These are phyloP conservation scores for Euzetes globulus DNA, from an alignment of 2,888 invertebrate species.

Conservation along the genomic window DNA sequence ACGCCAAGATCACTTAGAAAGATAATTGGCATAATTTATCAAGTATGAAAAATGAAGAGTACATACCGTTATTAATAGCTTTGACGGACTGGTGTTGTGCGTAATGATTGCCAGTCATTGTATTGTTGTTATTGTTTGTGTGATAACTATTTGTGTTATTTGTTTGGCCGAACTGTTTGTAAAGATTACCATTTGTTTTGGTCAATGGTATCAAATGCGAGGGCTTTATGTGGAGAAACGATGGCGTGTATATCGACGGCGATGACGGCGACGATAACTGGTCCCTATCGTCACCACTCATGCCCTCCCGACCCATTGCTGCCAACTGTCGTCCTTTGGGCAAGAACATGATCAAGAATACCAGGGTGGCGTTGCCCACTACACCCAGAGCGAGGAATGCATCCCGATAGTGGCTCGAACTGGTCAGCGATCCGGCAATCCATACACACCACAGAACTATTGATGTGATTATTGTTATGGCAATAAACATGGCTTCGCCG, in stretches of 20 bases:
- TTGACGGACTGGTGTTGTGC: constrained; percentile 13
- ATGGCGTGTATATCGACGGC: constrained; percentile 76
- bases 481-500: constrained; percentile 84
- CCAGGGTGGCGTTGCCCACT: constrained; percentile 70
- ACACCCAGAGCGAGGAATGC: constrained; percentile 81
- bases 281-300: constrained; percentile 55
- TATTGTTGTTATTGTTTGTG: constrained; percentile 18
- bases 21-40: neutral
- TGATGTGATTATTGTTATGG: constrained; percentile 73
- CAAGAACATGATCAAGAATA: constrained; percentile 88
- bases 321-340: constrained; percentile 80
- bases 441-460: constrained; percentile 77
- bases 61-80: constrained; percentile 17
- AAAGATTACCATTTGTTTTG: constrained; percentile 31
- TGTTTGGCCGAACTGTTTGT: constrained; percentile 24
- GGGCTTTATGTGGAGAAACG: constrained; percentile 87
- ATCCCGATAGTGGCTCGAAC: constrained; percentile 46
- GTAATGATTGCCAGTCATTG: constrained; percentile 19
- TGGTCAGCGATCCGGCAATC: constrained; percentile 59
- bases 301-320: constrained; percentile 78
- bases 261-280: constrained; percentile 55
- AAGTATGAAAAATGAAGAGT: neutral
- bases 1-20: no score
- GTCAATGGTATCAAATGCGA: constrained; percentile 32
- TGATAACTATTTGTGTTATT: constrained; percentile 18